These are phyloP conservation scores for Geococcyx californianus DNA, from an alignment of 2,113 vertebrate species.

Conservation along the genomic window DNA sequence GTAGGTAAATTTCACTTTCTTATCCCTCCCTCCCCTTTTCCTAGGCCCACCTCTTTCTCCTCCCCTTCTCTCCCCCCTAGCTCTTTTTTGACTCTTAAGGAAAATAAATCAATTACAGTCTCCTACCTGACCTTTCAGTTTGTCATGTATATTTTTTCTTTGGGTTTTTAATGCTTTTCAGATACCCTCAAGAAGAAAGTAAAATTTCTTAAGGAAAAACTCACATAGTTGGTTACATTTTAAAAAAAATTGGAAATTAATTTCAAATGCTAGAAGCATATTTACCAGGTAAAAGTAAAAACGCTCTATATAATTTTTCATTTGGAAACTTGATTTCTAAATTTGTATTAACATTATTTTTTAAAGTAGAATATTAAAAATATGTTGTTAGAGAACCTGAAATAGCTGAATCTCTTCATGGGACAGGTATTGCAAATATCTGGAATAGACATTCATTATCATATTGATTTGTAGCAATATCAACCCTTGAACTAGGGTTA, in stretches of 20 bases:
- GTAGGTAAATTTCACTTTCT: neutral
- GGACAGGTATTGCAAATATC: neutral
- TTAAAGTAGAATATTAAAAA: neutral
- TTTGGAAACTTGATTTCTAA: neutral
- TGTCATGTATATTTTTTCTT: conserved; percentile 27
- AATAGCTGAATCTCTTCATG: neutral
- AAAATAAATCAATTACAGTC: conserved; percentile 38
- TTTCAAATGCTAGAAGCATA: neutral
- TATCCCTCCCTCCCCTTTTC: neutral
- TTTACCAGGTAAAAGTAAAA: neutral
- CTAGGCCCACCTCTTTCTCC: neutral
- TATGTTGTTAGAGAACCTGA: neutral
- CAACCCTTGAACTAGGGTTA: conserved; percentile 15
- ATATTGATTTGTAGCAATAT: neutral
- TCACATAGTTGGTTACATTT: neutral
- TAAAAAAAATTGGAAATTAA: neutral
- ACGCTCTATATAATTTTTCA: neutral
- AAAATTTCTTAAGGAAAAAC: neutral
- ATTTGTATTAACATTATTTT: neutral
- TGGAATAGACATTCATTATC: neutral
- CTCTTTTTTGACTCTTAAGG: neutral
- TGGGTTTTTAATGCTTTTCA: conserved; percentile 1
- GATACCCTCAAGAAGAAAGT: conserved; percentile 14
- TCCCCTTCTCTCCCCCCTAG: neutral
- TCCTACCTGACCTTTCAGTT: conserved; percentile 38